phyloP scores from a whole-genome alignment of 2,888 invertebrate genomes.

The Tenthredo scrophulariae region DNA sequence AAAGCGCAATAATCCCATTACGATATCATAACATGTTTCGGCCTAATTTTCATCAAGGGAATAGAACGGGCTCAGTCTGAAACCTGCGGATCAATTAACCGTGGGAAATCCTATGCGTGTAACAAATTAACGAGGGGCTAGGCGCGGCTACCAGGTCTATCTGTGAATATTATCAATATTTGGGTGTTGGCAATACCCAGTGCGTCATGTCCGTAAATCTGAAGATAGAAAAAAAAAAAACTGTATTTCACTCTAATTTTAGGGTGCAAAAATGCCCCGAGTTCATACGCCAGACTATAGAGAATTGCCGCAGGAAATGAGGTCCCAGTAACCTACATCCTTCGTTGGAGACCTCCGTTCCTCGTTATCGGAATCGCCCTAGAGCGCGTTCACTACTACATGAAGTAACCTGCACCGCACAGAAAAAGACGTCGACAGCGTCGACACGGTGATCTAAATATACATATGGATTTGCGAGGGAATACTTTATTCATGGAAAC shows the following conservation, averaged over 20 bases:
- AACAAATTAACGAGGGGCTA: conserved; percentile 34
- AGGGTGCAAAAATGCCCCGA: neutral
- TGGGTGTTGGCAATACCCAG: neutral
- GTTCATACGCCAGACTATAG: neutral
- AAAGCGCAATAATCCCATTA: conserved; percentile 11
- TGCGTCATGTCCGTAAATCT: neutral
- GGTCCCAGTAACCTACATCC: conserved; percentile 49
- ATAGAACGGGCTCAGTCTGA: conserved; percentile 39
- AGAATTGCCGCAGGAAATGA: conserved; percentile 42
- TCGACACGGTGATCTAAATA: conserved; percentile 5
- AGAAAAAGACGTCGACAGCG: neutral
- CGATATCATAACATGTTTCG: conserved; percentile 20
- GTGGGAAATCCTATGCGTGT: conserved; percentile 32
- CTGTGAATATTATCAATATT: neutral
- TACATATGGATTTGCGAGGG: conserved; percentile 65
- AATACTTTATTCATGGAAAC: conserved; percentile 69
- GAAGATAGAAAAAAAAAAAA: neutral
- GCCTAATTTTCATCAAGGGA: conserved; percentile 28
- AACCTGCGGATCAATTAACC: conserved; percentile 41
- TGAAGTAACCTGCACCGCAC: conserved; percentile 40
- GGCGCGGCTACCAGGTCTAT: neutral
- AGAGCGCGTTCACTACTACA: conserved; percentile 33
- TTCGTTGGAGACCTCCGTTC: conserved; percentile 28
- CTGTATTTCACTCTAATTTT: conserved; percentile 22
- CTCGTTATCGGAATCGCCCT: conserved; percentile 43